Conservation (phyloP, 2,113 vertebrate genomes). For the Lycaon pictus region DNA sequence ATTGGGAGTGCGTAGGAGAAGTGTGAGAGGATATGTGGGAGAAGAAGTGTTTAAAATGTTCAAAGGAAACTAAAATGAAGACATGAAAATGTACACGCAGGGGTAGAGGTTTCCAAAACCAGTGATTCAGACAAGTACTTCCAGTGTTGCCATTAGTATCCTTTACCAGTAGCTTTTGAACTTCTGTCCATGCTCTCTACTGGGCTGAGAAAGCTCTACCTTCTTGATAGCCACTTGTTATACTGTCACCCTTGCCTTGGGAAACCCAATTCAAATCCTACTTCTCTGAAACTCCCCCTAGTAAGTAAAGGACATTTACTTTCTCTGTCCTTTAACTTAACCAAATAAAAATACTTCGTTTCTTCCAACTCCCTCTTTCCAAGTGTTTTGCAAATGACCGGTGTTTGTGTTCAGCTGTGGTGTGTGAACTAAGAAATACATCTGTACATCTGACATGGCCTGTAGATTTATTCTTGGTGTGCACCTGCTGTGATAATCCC, state of each 20-base stretch:
- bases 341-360: not conserved
- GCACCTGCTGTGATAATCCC: slow-evolving; percentile 90
- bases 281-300: not conserved
- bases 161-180: not conserved
- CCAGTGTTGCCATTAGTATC: not conserved
- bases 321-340: not conserved
- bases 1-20: slow-evolving; percentile 1
- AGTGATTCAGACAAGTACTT: not conserved
- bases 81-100: not conserved
- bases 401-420: not conserved
- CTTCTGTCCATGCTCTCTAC: not conserved
- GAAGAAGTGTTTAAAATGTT: slow-evolving; percentile 60
- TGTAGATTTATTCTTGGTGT: slow-evolving; percentile 87
- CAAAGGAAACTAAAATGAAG: slow-evolving; percentile 63
- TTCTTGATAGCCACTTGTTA: not conserved
- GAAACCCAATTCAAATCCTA: not conserved
- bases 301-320: not conserved
- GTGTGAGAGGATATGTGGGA: slow-evolving; percentile 69
- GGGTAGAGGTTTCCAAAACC: not conserved
- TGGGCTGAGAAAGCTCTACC: not conserved
- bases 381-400: not conserved
- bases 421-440: not conserved
- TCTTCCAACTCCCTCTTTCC: not conserved
- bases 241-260: not conserved
- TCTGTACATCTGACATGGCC: not conserved